Evolutionary conservation across 2,888 invertebrate genomes (phyloP).

Genomic region (Oegoconia quadripuncta): DNA sequence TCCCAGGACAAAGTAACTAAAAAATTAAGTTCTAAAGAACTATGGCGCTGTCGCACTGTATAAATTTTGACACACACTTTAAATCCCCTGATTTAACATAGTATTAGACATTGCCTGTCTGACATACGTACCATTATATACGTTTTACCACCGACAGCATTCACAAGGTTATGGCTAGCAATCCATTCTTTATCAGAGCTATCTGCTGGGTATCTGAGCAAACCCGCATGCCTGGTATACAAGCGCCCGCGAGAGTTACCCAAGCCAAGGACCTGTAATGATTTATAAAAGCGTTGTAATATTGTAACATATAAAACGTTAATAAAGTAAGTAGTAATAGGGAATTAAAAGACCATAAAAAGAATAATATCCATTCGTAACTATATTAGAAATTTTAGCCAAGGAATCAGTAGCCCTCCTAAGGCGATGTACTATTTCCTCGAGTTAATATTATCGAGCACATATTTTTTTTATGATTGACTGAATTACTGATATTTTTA

Average conservation of each 20-base stretch:
- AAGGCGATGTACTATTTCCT: too few species aligned
- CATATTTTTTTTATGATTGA: too few species aligned
- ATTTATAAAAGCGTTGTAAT: not conserved
- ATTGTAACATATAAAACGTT: not conserved
- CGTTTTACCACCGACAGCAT: constrained; percentile 88
- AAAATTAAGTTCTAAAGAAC: too few species aligned
- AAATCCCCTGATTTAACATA: not conserved
- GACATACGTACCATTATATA: constrained; percentile 80
- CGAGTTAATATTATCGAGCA: too few species aligned
- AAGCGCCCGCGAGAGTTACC: constrained; percentile 87
- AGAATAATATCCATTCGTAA: too few species aligned
- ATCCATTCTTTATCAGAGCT: constrained; percentile 91
- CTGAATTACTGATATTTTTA: too few species aligned
- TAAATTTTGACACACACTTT: too few species aligned
- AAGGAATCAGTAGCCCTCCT: too few species aligned
- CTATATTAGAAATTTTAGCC: too few species aligned
- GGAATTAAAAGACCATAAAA: not conserved
- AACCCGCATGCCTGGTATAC: constrained; percentile 87
- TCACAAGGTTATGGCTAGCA: constrained; percentile 85
- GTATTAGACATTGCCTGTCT: not conserved
- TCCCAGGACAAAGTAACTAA: too few species aligned
- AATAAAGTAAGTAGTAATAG: not conserved
- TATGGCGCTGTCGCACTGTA: too few species aligned
- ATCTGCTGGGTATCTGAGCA: constrained; percentile 88
- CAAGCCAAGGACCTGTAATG: constrained; percentile 81